Evolutionary conservation across 2,797 vertebrate genomes (phyloP).

Genomic region (Lateolabrax maculatus): DNA sequence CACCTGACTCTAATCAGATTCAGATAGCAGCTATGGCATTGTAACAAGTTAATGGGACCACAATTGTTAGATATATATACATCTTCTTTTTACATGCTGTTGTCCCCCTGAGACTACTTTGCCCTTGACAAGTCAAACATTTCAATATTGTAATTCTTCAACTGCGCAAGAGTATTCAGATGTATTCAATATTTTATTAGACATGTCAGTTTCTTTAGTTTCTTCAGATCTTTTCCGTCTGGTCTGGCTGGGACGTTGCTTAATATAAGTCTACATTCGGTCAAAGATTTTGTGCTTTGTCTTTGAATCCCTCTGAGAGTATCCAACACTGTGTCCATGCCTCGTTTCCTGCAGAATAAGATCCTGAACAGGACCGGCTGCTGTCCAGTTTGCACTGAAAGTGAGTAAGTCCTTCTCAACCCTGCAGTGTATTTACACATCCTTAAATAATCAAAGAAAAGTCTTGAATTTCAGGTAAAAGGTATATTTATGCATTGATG

Average conservation of each 20-base stretch:
- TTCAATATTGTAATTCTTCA: background rate
- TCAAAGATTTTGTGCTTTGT: slow-evolving; percentile 1
- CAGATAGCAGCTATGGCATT: background rate
- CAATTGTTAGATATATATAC: background rate
- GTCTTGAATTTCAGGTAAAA: slow-evolving; percentile 1
- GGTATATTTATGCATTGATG: background rate
- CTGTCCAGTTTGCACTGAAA: slow-evolving; percentile 99
- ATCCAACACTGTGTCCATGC: slow-evolving; percentile 33
- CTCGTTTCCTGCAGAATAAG: slow-evolving; percentile 90
- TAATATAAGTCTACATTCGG: background rate
- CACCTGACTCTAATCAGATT: background rate
- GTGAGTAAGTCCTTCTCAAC: slow-evolving; percentile 90
- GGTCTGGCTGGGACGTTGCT: background rate
- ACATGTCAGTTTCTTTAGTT: background rate
- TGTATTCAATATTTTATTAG: background rate
- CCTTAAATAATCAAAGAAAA: background rate
- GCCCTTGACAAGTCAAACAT: background rate
- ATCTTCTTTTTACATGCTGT: background rate
- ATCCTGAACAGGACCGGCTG: slow-evolving; percentile 99
- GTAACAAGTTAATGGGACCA: background rate
- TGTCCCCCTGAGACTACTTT: background rate
- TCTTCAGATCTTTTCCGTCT: background rate
- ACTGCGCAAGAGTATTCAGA: background rate
- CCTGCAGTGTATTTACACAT: background rate
- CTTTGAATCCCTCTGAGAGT: slow-evolving; percentile 1